Evolutionary conservation across 2,113 vertebrate genomes (phyloP).

Genomic region (Girardinichthys multiradiatus): DNA sequence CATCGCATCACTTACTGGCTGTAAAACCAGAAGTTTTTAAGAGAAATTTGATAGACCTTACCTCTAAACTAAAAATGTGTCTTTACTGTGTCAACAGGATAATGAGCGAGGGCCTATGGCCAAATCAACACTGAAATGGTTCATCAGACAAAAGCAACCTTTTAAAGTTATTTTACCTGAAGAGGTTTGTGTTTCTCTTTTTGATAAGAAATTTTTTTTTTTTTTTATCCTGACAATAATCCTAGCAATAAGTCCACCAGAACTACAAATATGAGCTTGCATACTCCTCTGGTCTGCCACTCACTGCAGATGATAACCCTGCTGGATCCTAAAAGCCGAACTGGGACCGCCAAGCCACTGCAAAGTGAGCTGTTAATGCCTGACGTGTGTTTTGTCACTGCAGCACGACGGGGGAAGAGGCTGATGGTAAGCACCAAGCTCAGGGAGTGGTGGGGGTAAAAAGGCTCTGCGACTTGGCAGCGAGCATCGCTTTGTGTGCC

Average conservation of each 20-base stretch:
- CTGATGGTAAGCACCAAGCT: conserved; percentile 61
- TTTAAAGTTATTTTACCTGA: not conserved
- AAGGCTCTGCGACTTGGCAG: conserved; percentile 71
- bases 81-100: too few species aligned
- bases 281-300: conserved; percentile 21
- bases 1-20: too few species aligned
- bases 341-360: conserved; percentile 34
- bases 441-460: conserved; percentile 61
- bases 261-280: conserved; percentile 41
- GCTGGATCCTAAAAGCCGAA: conserved; percentile 49
- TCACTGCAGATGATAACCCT: conserved; percentile 43
- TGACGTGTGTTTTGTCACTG: conserved; percentile 72
- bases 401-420: conserved; percentile 57
- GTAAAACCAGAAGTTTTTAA: too few species aligned
- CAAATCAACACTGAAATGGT: too few species aligned
- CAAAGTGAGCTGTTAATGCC: conserved; percentile 69
- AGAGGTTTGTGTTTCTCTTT: conserved; percentile 16
- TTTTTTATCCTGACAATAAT: conserved; percentile 12
- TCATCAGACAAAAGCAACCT: not conserved
- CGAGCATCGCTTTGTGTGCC: conserved; percentile 51
- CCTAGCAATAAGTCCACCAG: conserved; percentile 28
- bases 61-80: too few species aligned
- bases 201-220: conserved; percentile 21
- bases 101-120: too few species aligned
- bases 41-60: too few species aligned